Conservation (phyloP, 1,140 invertebrate species). For the Leptoteleia sp. region DNA sequence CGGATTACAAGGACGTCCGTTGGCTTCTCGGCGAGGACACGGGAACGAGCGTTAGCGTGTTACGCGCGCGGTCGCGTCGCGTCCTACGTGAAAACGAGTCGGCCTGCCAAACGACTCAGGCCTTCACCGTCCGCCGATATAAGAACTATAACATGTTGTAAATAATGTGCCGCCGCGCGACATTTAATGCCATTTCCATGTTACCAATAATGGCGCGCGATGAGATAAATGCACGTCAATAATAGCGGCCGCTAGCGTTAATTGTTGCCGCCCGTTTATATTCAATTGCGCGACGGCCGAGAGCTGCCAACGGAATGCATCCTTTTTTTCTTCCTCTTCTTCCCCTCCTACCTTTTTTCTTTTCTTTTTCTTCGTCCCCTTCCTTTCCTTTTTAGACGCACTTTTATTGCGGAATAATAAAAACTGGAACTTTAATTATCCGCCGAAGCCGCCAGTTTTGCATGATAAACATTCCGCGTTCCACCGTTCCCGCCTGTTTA, state of each 20-base stretch:
- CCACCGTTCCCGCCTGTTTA: too few relatives aligned
- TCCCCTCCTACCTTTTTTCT: too few relatives aligned
- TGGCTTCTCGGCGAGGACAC: conserved; percentile 58
- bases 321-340: too few relatives aligned
- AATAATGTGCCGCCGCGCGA: conserved; percentile 61
- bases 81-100: conserved; percentile 69
- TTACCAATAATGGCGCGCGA: conserved; percentile 64
- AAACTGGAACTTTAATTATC: too few relatives aligned
- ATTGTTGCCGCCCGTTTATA: conserved; percentile 36
- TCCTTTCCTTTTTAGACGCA: too few relatives aligned
- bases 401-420: too few relatives aligned
- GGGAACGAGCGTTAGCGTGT: conserved; percentile 46
- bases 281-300: conserved; percentile 21
- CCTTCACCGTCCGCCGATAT: conserved; percentile 52
- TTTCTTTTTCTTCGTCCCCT: too few relatives aligned
- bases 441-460: too few relatives aligned
- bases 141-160: conserved; percentile 63
- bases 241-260: conserved; percentile 43
- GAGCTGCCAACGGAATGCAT: too few relatives aligned
- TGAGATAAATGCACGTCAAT: conserved; percentile 63
- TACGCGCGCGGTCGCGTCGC: conserved; percentile 24
- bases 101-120: too few relatives aligned
- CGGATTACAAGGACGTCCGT: conserved; percentile 65
- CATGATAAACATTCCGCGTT: too few relatives aligned
- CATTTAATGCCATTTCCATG: conserved; percentile 70